Evolutionary conservation across 2,113 vertebrate genomes (phyloP).

Genomic region (Tenebrosternarchus preto): DNA sequence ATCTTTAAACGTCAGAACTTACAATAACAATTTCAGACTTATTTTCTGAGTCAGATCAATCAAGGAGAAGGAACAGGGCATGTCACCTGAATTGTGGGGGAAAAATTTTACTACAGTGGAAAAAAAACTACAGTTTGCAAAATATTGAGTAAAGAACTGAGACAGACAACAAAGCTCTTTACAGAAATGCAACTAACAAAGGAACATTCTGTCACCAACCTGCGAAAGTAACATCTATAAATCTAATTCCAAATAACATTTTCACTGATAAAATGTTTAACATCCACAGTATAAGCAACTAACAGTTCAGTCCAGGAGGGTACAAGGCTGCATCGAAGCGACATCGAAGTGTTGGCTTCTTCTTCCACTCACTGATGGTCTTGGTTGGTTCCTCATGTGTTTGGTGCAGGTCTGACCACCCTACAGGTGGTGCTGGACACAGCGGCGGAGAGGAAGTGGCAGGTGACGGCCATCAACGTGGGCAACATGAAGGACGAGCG

Average conservation of each 20-base stretch:
- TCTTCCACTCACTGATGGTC: not conserved
- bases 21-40: conserved; percentile 17
- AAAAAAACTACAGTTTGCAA: not conserved
- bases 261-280: no score
- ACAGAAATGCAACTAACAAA: not conserved
- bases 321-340: no score
- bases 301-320: no score
- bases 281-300: no score
- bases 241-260: no score
- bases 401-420: conserved; percentile 85
- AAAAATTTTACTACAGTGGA: no score
- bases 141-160: not conserved
- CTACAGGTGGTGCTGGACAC: conserved; percentile 96
- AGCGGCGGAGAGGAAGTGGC: conserved; percentile 97
- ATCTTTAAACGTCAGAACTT: conserved; percentile 1
- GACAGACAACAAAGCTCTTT: not conserved
- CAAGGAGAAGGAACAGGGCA: not conserved
- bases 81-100: no score
- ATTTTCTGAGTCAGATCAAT: conserved; percentile 27
- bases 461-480: conserved; percentile 98
- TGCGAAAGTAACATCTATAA: no score
- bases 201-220: no score
- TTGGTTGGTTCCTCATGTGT: not conserved
- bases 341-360: no score
- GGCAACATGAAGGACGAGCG: conserved; percentile 98